These are phyloP conservation scores for Excalfactoria chinensis DNA, from an alignment of 2,113 vertebrate genomes.

Conservation along the genomic window DNA sequence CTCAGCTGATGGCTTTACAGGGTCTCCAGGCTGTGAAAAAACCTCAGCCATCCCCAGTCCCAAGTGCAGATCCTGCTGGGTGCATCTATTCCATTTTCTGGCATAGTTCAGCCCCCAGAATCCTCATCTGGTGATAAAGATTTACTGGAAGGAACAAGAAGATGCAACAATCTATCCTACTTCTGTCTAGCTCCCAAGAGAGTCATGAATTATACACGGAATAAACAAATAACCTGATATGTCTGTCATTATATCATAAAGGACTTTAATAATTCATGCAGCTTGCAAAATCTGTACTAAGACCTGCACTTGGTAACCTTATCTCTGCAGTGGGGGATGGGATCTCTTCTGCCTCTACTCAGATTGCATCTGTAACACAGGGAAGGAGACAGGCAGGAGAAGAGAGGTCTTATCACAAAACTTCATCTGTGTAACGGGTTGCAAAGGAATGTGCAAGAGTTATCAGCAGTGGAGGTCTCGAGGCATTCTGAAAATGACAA, in stretches of 20 bases:
- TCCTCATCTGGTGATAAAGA: not conserved
- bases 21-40: not conserved
- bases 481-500: conserved; percentile 38
- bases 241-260: conserved; percentile 77
- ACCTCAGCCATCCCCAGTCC: not conserved
- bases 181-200: conserved; percentile 56
- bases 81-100: not conserved
- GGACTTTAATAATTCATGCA: conserved; percentile 80
- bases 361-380: conserved; percentile 3
- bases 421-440: conserved; percentile 39
- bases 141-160: conserved; percentile 72
- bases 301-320: conserved; percentile 52
- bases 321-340: not conserved
- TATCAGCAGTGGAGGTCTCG: conserved; percentile 42
- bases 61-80: not conserved
- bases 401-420: conserved; percentile 32
- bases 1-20: not conserved
- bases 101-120: not conserved
- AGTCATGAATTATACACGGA: conserved; percentile 79
- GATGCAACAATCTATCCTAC: conserved; percentile 19
- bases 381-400: not conserved
- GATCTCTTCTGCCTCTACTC: conserved; percentile 11
- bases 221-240: conserved; percentile 76
- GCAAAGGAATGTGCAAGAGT: not conserved
- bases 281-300: conserved; percentile 61